Evolutionary conservation across 2,888 invertebrate species (phyloP), one percentile per base, ranked within the genome.

Genomic region (Pollenia labialis): DNA sequence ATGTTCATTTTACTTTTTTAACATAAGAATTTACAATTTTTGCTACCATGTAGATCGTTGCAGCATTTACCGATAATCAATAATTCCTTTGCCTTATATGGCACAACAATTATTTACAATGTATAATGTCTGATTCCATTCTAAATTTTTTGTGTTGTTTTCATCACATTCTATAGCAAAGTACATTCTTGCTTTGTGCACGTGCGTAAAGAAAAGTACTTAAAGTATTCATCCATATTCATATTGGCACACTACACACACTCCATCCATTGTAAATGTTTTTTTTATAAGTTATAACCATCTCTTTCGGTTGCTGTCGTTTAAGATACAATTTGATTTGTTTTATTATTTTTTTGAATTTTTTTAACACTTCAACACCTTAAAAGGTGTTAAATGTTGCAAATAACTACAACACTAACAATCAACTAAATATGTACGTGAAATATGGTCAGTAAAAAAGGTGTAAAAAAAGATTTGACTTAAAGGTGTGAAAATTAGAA

Each of bases 381-480:
- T 71, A 44, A 79, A 81, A 81, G 79, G 75, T 81, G 85, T 72
- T 85, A 85, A 85, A 77, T 85, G 72, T 81, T 85, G 85, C 85
- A 81, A 81, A 71, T 76, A 81, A 76, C 71, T 11, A 18, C 60
- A 71, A 50, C 44, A 64, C 32, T n/a, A 23, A 44, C 42, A 72
- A 42, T 64, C 42, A 46, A 58, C 46, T 18, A 58, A 66, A 58
- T 50, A 40, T 16, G 60, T 56, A 40, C 23, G 60, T 56, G 12
- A 42, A 32, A 68, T 52, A 69, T 69, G 60, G 14, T 4, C 12
- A 64, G 7, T 52, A 23, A 72, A 71, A 66, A 77, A 72, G 66
- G 72, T 79, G 54, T 48, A 69, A 48, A 64, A 75, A 83, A 40
- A 40, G 10, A 58, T 48, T 81, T 64, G 8, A 11, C 52, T 68